Evolutionary conservation across 2,113 vertebrate species (phyloP).

Genomic region (Triplophysa rosa): DNA sequence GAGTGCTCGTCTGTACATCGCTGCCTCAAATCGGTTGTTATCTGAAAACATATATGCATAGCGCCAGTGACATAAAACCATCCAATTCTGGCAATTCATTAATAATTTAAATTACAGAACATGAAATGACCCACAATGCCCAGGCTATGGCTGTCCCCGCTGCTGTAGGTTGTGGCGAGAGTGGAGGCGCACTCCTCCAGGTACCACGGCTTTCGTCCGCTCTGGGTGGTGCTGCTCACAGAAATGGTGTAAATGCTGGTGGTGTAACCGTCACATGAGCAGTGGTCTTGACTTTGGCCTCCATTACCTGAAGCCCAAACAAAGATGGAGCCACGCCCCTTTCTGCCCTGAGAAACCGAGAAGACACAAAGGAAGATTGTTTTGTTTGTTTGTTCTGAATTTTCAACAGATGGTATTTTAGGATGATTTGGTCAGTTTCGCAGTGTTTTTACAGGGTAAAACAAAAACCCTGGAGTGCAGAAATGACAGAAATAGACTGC

Average conservation of each 20-base stretch:
- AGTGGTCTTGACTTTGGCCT: slow-evolving; percentile 84
- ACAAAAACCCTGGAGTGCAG: no score
- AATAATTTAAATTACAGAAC: not conserved
- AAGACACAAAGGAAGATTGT: no score
- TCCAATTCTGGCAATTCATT: not conserved
- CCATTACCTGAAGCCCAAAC: slow-evolving; percentile 93
- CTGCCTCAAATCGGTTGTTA: slow-evolving; percentile 84
- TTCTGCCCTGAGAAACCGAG: slow-evolving; percentile 77
- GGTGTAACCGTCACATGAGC: slow-evolving; percentile 93
- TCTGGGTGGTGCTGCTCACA: slow-evolving; percentile 82
- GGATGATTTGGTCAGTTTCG: no score
- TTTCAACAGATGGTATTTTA: no score
- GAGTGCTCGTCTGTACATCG: slow-evolving; percentile 84
- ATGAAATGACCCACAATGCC: slow-evolving; percentile 76
- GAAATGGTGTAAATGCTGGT: slow-evolving; percentile 95
- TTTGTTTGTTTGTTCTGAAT: no score
- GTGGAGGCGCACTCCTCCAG: slow-evolving; percentile 90
- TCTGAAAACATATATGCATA: slow-evolving; percentile 66
- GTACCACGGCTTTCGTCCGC: slow-evolving; percentile 81
- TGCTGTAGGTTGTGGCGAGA: slow-evolving; percentile 85
- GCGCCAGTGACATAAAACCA: not conserved
- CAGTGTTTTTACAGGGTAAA: no score
- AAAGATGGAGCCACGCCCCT: slow-evolving; percentile 88
- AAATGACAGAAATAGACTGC: no score
- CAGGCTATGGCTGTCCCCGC: slow-evolving; percentile 76